Evolutionary conservation across 2,888 invertebrate species (phyloP), one percentile per base, ranked within the genome.

Genomic region (Cheilosia vulpina): DNA sequence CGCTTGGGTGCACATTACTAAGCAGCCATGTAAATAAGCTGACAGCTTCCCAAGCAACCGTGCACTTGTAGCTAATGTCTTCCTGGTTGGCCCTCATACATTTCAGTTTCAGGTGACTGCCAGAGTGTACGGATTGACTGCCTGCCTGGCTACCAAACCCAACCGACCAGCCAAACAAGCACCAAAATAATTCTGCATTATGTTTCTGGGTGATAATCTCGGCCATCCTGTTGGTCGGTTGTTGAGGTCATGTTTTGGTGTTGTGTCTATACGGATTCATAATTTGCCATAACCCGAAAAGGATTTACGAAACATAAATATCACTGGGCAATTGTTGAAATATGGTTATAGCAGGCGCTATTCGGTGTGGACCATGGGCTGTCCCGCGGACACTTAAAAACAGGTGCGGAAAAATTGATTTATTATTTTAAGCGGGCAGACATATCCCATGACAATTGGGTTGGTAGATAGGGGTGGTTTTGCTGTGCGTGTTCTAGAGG

Each of bases 291-390:
- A 77, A 65, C 53, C 53, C 38, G n/a, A 52, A 82, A 71, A 66
- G 82, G 82, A 78, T 83, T 78, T 66, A 68, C 66, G 82, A 72
- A 72, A 78, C 78, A 72, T 83, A 78, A 78, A 83, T 72, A 72
- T 72, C 55, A 31, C 60, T 60, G 66, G 57, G 57, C 72, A 53
- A 68, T 72, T 73, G 60, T 50, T 83, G 66, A 83, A 62, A 62
- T 78, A 83, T 78, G 65, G 53, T 72, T 66, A 62, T 78, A 72
- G 72, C 71, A 72, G 77, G 38, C 65, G 76, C 31, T 31, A 47
- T 17, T 65, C 43, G 52, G 43, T 27, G 31, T n/a, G 17, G 55
- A 45, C 27, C 3, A 11, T 38, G 65, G 34, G 13, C n/a, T 11
- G 21, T 19, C 4, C 38, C 13, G 62, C 45, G 82, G 11, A 38